phyloP scores from a whole-genome alignment of 2,797 vertebrate species.

The Australoheros facetus region DNA sequence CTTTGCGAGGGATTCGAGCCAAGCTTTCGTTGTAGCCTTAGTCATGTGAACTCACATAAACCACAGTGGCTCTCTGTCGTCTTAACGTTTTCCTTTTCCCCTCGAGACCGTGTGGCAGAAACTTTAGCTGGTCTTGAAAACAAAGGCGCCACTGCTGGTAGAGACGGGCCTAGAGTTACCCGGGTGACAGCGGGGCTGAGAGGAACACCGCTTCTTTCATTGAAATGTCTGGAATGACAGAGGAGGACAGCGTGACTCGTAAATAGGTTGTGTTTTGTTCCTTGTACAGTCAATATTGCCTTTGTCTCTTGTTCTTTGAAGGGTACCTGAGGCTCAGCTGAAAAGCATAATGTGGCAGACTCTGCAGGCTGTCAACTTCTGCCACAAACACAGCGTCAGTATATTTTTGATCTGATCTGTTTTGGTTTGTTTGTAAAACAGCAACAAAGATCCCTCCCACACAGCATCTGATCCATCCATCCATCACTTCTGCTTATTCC shows the following conservation, averaged over 20 bases:
- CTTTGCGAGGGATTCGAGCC: not conserved
- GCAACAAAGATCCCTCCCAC: not conserved
- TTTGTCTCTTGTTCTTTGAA: slow-evolving; percentile 62
- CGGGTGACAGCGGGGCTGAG: slow-evolving; percentile 41
- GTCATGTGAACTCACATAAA: slow-evolving; percentile 19
- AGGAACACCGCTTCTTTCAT: slow-evolving; percentile 38
- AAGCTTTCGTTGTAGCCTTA: slow-evolving; percentile 1
- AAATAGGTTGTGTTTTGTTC: slow-evolving; percentile 26
- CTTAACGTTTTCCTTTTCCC: slow-evolving; percentile 46
- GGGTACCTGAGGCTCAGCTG: slow-evolving; percentile 90
- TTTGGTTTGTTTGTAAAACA: not conserved
- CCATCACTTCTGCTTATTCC: too few species aligned
- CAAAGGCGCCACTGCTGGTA: slow-evolving; percentile 74
- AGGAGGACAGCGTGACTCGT: slow-evolving; percentile 19
- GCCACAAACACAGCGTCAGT: slow-evolving; percentile 91
- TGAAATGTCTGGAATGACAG: slow-evolving; percentile 32
- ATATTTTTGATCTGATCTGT: not conserved
- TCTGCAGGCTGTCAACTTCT: slow-evolving; percentile 96
- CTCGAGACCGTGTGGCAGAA: slow-evolving; percentile 65
- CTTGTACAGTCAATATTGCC: not conserved
- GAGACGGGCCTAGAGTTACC: slow-evolving; percentile 68
- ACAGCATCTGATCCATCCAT: too few species aligned
- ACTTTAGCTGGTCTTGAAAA: slow-evolving; percentile 77
- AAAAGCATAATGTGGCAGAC: slow-evolving; percentile 97
- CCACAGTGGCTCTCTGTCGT: slow-evolving; percentile 23